Evolutionary conservation across 2,113 vertebrate genomes (phyloP), one percentile per base, ranked within the genome.

Genomic region (Theristicus caerulescens): DNA sequence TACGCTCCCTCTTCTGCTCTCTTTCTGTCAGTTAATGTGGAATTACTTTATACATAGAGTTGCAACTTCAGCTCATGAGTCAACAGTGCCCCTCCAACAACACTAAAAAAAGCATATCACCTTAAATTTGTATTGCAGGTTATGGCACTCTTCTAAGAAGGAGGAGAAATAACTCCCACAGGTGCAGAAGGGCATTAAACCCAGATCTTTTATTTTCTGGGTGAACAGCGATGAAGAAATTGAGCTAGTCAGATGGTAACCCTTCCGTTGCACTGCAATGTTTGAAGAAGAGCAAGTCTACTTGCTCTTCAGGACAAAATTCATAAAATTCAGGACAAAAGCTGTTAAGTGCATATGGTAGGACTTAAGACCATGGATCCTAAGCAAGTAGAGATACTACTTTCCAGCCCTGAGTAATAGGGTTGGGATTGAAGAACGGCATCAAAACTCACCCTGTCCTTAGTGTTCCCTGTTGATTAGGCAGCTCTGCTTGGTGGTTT

Each of bases 391-490:
- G 25, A 72, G 73, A 14, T 64, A 62, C 9, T 72, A 79, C 73
- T 61, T 82, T 31, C 42, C 36, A 84, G 61, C 24, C 54, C 61
- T 20, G 31, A 82, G 44, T 51, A 91, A 82, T 1, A 66, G 78
- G 74, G 44, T 52, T 79, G 49, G 78, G 65, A 80, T 7, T 80
- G 82, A 90, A 89, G 86, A 74, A 47, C 10, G n/a, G 61, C 52
- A 74, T 91, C 87, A 74, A 83, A 97, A 97, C 85, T 94, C 88
- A 86, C 62, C 82, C 91, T 71, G 83, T 66, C 79, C 74, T 94
- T 70, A 90, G 74, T 54, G 74, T 1, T 93, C 71, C 79, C 94
- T 86, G 78, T 36, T 44, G 93, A 93, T 88, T 11, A 85, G 70
- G 87, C 74, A 94, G 87, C 62, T 93, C 93, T 93, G 87, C 74